phyloP scores from a whole-genome alignment of 2,888 invertebrate genomes.

The Coelinius sp. region DNA sequence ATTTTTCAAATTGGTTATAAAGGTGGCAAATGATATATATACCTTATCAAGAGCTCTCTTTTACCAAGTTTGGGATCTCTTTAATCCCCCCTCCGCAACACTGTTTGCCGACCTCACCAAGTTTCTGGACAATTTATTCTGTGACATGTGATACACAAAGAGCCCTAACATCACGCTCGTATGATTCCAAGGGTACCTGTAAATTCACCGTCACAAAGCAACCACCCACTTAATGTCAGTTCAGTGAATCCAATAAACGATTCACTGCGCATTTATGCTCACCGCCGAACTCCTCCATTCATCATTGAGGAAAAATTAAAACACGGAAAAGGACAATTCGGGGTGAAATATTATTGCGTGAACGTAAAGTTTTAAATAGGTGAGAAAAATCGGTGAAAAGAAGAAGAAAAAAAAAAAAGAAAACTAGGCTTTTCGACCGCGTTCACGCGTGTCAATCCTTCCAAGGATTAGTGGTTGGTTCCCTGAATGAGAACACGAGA shows the following conservation, averaged over 20 bases:
- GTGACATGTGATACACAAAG: conserved; percentile 57
- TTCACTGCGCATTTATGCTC: background rate
- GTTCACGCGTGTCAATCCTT: conserved; percentile 46
- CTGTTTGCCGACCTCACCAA: conserved; percentile 55
- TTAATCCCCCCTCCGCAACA: conserved; percentile 66
- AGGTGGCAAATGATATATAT: conserved; percentile 59
- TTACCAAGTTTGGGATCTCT: conserved; percentile 49
- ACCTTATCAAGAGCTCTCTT: conserved; percentile 65
- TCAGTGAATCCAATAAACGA: background rate
- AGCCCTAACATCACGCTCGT: conserved; percentile 50
- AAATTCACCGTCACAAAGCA: background rate
- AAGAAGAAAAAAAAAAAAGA: background rate
- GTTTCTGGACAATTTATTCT: conserved; percentile 65
- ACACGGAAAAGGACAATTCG: background rate
- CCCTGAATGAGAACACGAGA: conserved; percentile 30
- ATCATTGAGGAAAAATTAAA: background rate
- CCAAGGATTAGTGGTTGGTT: conserved; percentile 44
- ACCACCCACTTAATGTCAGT: conserved; percentile 27
- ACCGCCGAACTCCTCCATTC: background rate
- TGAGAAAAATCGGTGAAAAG: conserved; percentile 6
- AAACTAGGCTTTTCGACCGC: conserved; percentile 21
- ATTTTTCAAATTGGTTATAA: conserved; percentile 32
- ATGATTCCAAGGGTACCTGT: conserved; percentile 25
- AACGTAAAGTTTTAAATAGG: conserved; percentile 34
- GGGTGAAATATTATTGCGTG: conserved; percentile 16